phyloP scores from a whole-genome alignment of 2,113 vertebrate genomes.

The Heteronetta atricapilla region DNA sequence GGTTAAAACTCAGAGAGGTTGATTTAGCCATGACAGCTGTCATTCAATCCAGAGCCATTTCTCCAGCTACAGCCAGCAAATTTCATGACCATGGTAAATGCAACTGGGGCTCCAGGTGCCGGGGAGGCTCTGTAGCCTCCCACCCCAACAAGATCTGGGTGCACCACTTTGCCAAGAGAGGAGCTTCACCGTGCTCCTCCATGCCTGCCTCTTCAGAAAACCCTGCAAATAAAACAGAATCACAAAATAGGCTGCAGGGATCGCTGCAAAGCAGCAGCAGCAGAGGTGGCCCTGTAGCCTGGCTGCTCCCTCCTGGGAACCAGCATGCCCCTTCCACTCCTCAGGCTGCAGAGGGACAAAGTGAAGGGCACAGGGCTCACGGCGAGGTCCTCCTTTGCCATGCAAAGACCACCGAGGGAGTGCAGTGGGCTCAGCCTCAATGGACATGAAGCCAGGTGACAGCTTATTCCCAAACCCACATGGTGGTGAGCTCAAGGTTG shows the following conservation, averaged over 20 bases:
- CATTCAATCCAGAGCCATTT: not conserved
- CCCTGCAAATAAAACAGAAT: not conserved
- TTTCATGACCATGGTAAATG: not conserved
- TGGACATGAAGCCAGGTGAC: not conserved
- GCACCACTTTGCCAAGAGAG: not conserved
- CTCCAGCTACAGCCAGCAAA: not conserved
- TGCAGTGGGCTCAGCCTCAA: not conserved
- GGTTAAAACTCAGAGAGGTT: not conserved
- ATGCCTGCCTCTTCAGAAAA: not conserved
- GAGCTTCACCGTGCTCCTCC: not conserved
- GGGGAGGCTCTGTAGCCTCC: not conserved
- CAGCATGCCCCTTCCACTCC: too few species aligned
- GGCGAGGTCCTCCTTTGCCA: not conserved
- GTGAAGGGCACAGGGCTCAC: not conserved
- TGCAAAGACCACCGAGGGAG: too few species aligned
- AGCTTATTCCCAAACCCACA: not conserved
- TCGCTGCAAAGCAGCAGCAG: not conserved
- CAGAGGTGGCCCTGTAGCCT: not conserved
- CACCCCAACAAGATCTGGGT: not conserved
- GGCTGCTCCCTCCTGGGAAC: not conserved
- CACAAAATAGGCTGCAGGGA: not conserved
- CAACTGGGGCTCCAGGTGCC: accelerated
- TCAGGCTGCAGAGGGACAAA: not conserved
- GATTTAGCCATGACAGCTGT: not conserved
- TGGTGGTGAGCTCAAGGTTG: not conserved